Conservation (phyloP, 2,113 vertebrate genomes). For the Bambusicola thoracicus region DNA sequence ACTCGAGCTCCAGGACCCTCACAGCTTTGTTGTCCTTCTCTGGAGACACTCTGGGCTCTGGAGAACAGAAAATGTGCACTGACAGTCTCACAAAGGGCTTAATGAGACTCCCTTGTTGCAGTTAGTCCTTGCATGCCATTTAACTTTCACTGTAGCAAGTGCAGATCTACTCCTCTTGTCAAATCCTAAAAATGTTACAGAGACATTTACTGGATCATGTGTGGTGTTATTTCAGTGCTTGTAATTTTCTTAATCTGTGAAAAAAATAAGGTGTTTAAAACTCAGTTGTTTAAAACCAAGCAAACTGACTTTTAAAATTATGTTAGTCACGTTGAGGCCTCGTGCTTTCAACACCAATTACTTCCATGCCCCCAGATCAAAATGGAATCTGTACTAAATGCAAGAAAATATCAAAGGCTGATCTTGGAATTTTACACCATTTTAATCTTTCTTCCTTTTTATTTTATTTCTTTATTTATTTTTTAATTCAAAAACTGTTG, state of each 20-base stretch:
- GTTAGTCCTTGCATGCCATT: neutral
- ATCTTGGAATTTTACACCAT: neutral
- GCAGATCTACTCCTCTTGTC: neutral
- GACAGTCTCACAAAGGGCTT: neutral
- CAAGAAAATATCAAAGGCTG: neutral
- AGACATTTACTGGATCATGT: neutral
- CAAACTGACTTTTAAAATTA: neutral
- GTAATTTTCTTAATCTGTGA: neutral
- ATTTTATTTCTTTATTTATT: too few species aligned
- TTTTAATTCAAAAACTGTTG: fast-evolving
- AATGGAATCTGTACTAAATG: neutral
- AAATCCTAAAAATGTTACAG: neutral
- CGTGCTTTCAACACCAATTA: neutral
- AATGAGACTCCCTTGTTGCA: neutral
- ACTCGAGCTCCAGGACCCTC: too few species aligned
- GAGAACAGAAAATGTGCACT: neutral
- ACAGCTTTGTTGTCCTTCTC: too few species aligned
- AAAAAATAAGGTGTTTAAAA: neutral
- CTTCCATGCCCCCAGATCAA: fast-evolving
- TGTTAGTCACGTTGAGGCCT: neutral
- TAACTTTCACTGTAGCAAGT: neutral
- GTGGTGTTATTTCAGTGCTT: neutral
- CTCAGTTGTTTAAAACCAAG: neutral
- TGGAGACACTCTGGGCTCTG: neutral
- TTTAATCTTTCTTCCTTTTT: too few species aligned